phyloP scores from a whole-genome alignment of 1,140 invertebrate genomes.

The Drosophila watanabei region DNA sequence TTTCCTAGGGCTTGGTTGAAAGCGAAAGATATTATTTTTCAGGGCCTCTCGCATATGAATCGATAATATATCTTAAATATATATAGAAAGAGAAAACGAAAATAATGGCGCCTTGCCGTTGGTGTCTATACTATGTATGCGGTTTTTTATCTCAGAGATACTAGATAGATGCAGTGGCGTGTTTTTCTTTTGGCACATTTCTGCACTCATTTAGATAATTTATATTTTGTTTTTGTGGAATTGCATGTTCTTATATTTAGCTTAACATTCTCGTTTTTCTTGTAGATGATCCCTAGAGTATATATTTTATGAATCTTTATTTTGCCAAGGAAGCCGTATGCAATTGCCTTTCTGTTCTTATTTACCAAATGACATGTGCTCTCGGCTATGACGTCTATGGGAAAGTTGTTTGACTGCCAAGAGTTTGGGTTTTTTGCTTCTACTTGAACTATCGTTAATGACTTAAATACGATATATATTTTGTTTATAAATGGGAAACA shows the following conservation, averaged over 20 bases:
- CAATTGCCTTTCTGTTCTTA: slow-evolving; percentile 45
- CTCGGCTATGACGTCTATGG: slow-evolving; percentile 58
- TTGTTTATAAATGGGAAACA: slow-evolving; percentile 19
- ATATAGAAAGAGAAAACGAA: slow-evolving; percentile 53
- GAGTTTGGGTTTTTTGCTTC: slow-evolving; percentile 24
- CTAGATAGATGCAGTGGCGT: slow-evolving; percentile 53
- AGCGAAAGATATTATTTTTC: slow-evolving; percentile 10
- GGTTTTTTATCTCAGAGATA: slow-evolving; percentile 65
- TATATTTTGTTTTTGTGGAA: slow-evolving; percentile 46
- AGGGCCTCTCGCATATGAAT: slow-evolving; percentile 6
- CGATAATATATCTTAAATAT: slow-evolving; percentile 9
- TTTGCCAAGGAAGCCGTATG: slow-evolving; percentile 27
- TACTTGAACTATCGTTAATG: slow-evolving; percentile 42
- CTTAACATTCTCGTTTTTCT: slow-evolving; percentile 6
- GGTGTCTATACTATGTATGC: slow-evolving; percentile 37
- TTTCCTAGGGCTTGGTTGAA: slow-evolving; percentile 7
- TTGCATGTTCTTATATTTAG: slow-evolving; percentile 37
- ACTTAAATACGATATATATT: slow-evolving; percentile 19
- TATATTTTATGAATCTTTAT: slow-evolving; percentile 42
- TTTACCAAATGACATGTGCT: slow-evolving; percentile 62
- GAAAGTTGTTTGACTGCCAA: slow-evolving; percentile 59
- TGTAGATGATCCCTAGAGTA: slow-evolving; percentile 8
- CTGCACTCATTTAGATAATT: slow-evolving; percentile 53
- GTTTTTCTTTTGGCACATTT: slow-evolving; percentile 47
- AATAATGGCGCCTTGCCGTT: slow-evolving; percentile 54